Evolutionary conservation across 2,113 vertebrate species (phyloP), one percentile per base, ranked within the genome.

Genomic region (Accipiter virgatus): DNA sequence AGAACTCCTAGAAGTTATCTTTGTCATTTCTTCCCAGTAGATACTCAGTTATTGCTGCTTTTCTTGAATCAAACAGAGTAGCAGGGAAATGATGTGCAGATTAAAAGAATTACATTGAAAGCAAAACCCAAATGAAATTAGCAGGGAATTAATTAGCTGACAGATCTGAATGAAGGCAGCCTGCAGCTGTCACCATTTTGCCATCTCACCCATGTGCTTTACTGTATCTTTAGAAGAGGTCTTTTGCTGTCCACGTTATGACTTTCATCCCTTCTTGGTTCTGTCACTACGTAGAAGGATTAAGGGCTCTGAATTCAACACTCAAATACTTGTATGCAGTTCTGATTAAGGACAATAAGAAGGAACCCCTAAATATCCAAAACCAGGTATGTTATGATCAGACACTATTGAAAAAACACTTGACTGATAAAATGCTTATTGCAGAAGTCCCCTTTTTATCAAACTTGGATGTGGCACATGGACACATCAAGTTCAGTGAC

Each of bases 81-180:
- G 36, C 6, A 70, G 91, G n/a, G 23, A 81, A 97, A 91, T 38
- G 0, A 87, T 58, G 40, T 47, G 55, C 62, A 86, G 36, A 81
- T 75, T 66, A 74, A 94, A 96, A 68, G 5, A 92, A 75, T 55
- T 84, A 55, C 34, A 70, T 31, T 75, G 59, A 73, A 78, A 92
- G 21, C 15, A 78, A 94, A 87, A 43, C 5, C 10, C 87, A 89
- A 79, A 84, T 47, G 5, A 86, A 90, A 90, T 93, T 86, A 74
- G 1, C 36, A 86, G 40, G 25, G 20, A 93, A 89, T 85, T 81
- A 85, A 87, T 88, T 70, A 88, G 21, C 56, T 91, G 70, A 56
- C 27, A 75, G 50, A 53, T 53, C 34, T 88, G 55, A 94, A 53
- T 70, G 36, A 71, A 81, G 42, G 18, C 36, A 92, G 52, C 23